phyloP scores from a whole-genome alignment of 2,888 invertebrate species.

The Perdita meconis region DNA sequence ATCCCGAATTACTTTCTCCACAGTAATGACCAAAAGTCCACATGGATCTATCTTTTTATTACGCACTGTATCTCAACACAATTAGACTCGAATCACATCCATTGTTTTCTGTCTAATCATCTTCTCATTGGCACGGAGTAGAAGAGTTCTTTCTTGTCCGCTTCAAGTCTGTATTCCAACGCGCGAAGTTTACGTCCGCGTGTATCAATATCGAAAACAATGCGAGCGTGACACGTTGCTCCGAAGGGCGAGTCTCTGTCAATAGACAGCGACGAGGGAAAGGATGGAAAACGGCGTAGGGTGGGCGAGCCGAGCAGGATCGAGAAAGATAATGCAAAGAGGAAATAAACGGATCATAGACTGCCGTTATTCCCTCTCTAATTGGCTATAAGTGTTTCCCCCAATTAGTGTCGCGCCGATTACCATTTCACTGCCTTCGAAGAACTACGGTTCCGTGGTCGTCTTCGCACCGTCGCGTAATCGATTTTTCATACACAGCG shows the following conservation, averaged over 20 bases:
- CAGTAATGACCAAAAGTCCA: too few species aligned
- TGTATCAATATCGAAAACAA: slow-evolving; percentile 28
- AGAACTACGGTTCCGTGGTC: background rate
- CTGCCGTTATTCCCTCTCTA: slow-evolving; percentile 6
- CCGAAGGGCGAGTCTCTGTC: slow-evolving; percentile 2
- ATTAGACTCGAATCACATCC: too few species aligned
- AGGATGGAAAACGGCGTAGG: background rate
- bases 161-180: slow-evolving; percentile 16
- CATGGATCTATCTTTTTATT: too few species aligned
- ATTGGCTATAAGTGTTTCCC: slow-evolving; percentile 30
- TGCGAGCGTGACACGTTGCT: slow-evolving; percentile 10
- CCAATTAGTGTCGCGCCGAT: slow-evolving; percentile 21
- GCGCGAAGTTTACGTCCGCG: slow-evolving; percentile 25
- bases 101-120: too few species aligned
- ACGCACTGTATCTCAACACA: too few species aligned
- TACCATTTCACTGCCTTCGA: slow-evolving; percentile 1
- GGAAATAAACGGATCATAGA: background rate
- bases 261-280: background rate
- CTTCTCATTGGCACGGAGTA: too few species aligned
- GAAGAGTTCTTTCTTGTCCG: background rate
- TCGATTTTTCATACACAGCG: slow-evolving; percentile 29
- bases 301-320: background rate
- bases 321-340: background rate
- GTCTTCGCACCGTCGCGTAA: slow-evolving; percentile 7
- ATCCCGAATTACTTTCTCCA: too few species aligned